Percentiles rank a stretch among this genome's conserved stretches.
Conservation (phyloP, 1,140 invertebrate species). For the Drosophila nasuta region DNA sequence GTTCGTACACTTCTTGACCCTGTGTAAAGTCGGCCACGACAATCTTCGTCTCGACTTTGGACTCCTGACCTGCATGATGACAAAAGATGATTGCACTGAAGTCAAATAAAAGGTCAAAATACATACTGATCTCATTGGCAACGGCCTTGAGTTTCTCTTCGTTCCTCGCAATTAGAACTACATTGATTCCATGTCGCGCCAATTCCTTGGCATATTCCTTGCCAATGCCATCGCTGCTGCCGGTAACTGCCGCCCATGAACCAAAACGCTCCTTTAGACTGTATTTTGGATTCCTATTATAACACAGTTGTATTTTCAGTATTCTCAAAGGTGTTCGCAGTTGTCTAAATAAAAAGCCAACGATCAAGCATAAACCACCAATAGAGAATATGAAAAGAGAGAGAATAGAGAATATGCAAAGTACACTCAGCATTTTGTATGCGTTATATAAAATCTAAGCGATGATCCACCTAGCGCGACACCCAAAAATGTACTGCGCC, state of each 20-base stretch:
- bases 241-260: constrained; percentile 89
- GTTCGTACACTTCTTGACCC: constrained; percentile 88
- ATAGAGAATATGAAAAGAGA: constrained; percentile 89
- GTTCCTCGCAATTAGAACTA: constrained; percentile 95
- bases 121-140: constrained; percentile 90
- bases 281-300: constrained; percentile 82
- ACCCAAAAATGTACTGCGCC: too few species aligned
- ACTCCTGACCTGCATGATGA: constrained; percentile 66
- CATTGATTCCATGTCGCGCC: constrained; percentile 91
- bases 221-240: constrained; percentile 97
- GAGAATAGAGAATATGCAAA: constrained; percentile 51
- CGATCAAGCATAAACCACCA: constrained; percentile 59
- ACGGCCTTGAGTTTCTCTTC: constrained; percentile 89
- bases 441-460: too few species aligned
- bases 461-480: too few species aligned
- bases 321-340: constrained; percentile 51
- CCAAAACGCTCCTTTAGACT: constrained; percentile 61
- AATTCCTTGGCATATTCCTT: constrained; percentile 94
- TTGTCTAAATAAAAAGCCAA: constrained; percentile 68
- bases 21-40: constrained; percentile 92
- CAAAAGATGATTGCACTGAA: constrained; percentile 82
- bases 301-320: constrained; percentile 16
- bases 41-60: constrained; percentile 89
- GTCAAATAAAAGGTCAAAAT: not conserved
- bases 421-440: constrained; percentile 23